Conservation (phyloP, 2,888 invertebrate genomes). For the Agrilus biguttatus region DNA sequence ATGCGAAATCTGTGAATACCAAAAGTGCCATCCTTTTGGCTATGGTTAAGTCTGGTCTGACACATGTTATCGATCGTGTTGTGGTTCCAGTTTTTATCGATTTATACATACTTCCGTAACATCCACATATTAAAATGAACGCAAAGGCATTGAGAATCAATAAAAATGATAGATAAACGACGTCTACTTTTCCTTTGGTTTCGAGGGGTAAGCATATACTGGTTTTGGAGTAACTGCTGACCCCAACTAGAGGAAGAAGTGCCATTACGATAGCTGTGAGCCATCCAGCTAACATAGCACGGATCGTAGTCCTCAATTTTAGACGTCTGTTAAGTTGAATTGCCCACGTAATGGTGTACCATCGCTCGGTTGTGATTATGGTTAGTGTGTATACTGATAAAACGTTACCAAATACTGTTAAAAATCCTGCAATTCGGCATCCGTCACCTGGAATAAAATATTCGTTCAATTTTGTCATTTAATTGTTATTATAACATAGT, state of each 20-base stretch:
- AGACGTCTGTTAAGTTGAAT: constrained; percentile 47
- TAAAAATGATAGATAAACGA: constrained; percentile 39
- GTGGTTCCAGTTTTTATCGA: constrained; percentile 40
- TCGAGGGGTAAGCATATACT: constrained; percentile 54
- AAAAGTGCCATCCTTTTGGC: constrained; percentile 53
- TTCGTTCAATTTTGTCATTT: too few relatives aligned
- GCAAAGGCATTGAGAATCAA: constrained; percentile 46
- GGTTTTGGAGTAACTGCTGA: constrained; percentile 50
- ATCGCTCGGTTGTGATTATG: constrained; percentile 47
- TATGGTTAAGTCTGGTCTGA: constrained; percentile 34
- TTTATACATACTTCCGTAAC: constrained; percentile 48
- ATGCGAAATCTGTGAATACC: constrained; percentile 49
- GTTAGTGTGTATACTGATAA: constrained; percentile 51
- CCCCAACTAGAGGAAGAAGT: constrained; percentile 43
- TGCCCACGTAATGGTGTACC: constrained; percentile 44
- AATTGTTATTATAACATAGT: too few relatives aligned
- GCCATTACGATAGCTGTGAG: constrained; percentile 41
- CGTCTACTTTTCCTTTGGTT: constrained; percentile 35
- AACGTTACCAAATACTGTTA: constrained; percentile 48
- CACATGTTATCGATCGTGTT: constrained; percentile 32
- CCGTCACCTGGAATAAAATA: constrained; percentile 33
- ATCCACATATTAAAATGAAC: constrained; percentile 46
- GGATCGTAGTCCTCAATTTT: constrained; percentile 38
- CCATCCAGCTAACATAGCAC: constrained; percentile 47
- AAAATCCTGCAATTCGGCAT: constrained; percentile 48